Conservation (phyloP, 2,113 vertebrate genomes). For the Echinops telfairi region DNA sequence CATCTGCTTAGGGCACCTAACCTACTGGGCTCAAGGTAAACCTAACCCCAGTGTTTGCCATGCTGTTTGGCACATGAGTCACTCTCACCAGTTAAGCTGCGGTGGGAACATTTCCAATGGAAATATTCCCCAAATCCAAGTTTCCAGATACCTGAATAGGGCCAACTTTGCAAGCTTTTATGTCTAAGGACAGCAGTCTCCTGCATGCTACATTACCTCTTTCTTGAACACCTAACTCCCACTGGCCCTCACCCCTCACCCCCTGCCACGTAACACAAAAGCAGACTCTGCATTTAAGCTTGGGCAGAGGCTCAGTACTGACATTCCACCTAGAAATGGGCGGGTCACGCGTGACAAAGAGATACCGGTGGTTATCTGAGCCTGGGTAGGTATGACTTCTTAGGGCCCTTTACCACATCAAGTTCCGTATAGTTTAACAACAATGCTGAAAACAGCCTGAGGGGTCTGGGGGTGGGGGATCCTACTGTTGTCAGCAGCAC, state of each 20-base stretch:
- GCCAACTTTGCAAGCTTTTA: not conserved
- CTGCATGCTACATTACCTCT: not conserved
- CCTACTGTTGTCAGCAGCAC: not conserved
- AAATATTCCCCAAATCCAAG: not conserved
- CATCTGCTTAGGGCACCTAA: not conserved
- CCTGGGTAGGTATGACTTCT: slow-evolving; percentile 11
- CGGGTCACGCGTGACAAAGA: not conserved
- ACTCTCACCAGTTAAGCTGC: not conserved
- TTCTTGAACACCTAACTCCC: not conserved
- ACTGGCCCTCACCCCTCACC: too few relatives aligned
- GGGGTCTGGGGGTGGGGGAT: not conserved
- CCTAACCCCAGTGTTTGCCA: not conserved
- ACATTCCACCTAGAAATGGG: not conserved
- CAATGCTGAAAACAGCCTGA: slow-evolving; percentile 23
- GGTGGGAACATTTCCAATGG: not conserved
- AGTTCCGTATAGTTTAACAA: slow-evolving; percentile 34
- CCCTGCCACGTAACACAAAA: not conserved
- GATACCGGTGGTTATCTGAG: not conserved
- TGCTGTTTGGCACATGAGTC: not conserved
- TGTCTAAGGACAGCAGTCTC: not conserved
- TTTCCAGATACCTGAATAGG: not conserved
- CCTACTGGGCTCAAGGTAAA: not conserved
- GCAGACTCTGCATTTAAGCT: not conserved
- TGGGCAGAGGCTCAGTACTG: not conserved
- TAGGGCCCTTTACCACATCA: not conserved